Evolutionary conservation across 2,113 vertebrate genomes (phyloP).

Genomic region (Cairina moschata): DNA sequence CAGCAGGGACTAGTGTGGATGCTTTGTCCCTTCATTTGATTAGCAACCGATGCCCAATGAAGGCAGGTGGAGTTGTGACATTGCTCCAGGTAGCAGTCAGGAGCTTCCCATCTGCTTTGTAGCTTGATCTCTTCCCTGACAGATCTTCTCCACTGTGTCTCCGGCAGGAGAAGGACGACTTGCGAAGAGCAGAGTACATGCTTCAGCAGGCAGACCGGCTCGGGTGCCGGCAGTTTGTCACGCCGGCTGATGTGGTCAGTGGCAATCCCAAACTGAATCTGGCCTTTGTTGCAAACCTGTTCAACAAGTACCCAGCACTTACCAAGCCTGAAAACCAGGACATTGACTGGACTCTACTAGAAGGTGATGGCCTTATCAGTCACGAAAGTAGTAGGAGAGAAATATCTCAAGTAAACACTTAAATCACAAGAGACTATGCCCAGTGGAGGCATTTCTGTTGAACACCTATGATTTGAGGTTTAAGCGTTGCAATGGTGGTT

Average conservation of each 20-base stretch:
- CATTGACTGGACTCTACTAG: conserved; percentile 88
- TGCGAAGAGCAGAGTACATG: conserved; percentile 89
- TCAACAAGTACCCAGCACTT: conserved; percentile 96
- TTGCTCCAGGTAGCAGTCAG: background rate
- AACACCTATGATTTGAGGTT: background rate
- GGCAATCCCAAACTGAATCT: conserved; percentile 96
- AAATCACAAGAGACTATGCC: background rate
- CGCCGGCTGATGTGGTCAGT: conserved; percentile 86
- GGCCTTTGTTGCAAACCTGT: conserved; percentile 96
- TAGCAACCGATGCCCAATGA: background rate
- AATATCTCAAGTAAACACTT: background rate
- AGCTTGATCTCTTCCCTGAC: background rate
- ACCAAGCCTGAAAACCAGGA: conserved; percentile 94
- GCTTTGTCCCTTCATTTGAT: background rate
- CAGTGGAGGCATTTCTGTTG: background rate
- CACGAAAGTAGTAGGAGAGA: background rate
- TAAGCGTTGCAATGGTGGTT: background rate
- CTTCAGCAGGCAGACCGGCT: conserved; percentile 90
- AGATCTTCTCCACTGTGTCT: background rate
- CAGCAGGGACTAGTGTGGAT: background rate
- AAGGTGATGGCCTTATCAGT: conserved; percentile 77
- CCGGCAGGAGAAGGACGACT: conserved; percentile 88
- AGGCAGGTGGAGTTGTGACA: background rate
- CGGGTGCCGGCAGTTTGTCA: conserved; percentile 94
- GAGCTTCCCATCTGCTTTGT: background rate